Conservation (phyloP, 2,797 vertebrate genomes). For the Oreonectes daqikongensis region DNA sequence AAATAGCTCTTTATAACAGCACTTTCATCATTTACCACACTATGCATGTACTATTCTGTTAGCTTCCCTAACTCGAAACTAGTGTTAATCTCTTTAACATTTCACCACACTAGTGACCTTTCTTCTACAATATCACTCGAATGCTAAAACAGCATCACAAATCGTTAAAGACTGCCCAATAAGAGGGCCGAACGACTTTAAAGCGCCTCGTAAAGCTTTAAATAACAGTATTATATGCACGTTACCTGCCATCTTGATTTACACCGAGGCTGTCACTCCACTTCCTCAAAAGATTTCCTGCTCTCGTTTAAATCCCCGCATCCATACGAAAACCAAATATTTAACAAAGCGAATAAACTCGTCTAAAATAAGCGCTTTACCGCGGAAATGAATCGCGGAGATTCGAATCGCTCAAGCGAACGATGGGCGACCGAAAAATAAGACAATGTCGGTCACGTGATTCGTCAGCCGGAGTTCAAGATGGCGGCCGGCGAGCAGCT, state of each 20-base stretch:
- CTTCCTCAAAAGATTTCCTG: slow-evolving; percentile 79
- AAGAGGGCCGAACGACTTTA: slow-evolving; percentile 12
- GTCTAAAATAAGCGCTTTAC: not conserved
- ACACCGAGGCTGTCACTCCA: slow-evolving; percentile 79
- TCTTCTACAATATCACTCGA: not conserved
- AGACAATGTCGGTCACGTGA: slow-evolving; percentile 70
- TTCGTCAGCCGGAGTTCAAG: slow-evolving; percentile 69
- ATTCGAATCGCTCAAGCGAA: slow-evolving; percentile 18
- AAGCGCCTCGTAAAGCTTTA: slow-evolving; percentile 32
- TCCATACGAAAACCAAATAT: slow-evolving; percentile 9
- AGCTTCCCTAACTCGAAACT: slow-evolving; percentile 43
- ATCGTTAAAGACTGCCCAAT: not conserved
- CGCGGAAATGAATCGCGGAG: not conserved
- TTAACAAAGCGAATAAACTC: slow-evolving; percentile 33
- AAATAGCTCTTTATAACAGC: not conserved
- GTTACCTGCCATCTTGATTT: slow-evolving; percentile 94
- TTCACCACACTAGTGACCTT: not conserved
- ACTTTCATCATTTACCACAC: not conserved
- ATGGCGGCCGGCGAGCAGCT: slow-evolving; percentile 69
- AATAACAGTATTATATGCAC: slow-evolving; percentile 58
- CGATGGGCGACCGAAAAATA: slow-evolving; percentile 39
- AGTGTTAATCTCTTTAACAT: slow-evolving; percentile 37
- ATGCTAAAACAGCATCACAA: not conserved
- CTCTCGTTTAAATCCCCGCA: slow-evolving; percentile 33
- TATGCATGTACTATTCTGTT: not conserved